phyloP scores from a whole-genome alignment of 1,140 invertebrate species.

The Plutomurus gul region DNA sequence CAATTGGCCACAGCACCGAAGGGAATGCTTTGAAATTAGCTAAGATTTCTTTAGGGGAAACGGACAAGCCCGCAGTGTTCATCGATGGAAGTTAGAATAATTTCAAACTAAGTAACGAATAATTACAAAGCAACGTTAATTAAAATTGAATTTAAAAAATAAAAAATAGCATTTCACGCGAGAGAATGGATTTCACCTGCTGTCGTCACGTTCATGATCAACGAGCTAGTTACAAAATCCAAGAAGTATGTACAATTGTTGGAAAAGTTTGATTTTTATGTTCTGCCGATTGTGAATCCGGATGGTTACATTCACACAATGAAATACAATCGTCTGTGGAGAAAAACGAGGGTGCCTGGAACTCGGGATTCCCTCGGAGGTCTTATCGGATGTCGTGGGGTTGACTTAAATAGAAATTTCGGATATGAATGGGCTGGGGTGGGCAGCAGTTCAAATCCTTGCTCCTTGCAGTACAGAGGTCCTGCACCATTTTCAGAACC shows the following conservation, averaged over 20 bases:
- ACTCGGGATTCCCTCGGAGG: not conserved
- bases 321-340: constrained; percentile 55
- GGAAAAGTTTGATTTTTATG: constrained; percentile 36
- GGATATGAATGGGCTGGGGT: constrained; percentile 3
- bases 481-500: constrained; percentile 34
- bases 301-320: constrained; percentile 74
- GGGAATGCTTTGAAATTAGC: constrained; percentile 26
- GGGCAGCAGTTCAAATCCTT: constrained; percentile 15
- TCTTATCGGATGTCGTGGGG: constrained; percentile 29
- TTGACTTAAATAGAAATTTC: constrained; percentile 44
- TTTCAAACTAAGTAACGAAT: not conserved
- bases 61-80: not conserved
- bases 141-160: not conserved
- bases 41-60: not conserved
- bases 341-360: constrained; percentile 32
- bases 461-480: constrained; percentile 27
- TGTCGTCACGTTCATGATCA: constrained; percentile 61
- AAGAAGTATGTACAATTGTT: constrained; percentile 48
- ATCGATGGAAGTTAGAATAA: constrained; percentile 30
- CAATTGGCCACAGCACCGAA: constrained; percentile 30
- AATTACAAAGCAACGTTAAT: not conserved
- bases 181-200: constrained; percentile 69
- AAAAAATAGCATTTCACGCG: constrained; percentile 61
- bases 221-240: constrained; percentile 59
- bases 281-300: constrained; percentile 44